Evolutionary conservation across 2,888 invertebrate species (phyloP), one percentile per base, ranked within the genome.

Genomic region (Biston betularia): DNA sequence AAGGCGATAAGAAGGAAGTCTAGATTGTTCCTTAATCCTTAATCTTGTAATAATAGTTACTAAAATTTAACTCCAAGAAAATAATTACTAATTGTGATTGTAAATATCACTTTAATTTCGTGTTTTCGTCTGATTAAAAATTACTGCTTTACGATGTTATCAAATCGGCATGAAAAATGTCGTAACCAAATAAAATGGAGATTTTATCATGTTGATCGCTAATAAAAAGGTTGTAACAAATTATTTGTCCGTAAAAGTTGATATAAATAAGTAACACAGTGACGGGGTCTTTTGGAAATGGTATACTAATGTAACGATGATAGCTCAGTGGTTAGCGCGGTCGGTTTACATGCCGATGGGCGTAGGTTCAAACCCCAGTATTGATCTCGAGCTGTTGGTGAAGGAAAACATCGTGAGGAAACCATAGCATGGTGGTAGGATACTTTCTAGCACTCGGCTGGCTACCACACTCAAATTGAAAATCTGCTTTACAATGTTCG

Each of bases 191-290:
- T 48, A 49, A 69, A 74, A 72, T 74, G 71, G 72, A 63, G 68
- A 72, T 74, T 71, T 72, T 72, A 74, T 74, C 72, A 69, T 59
- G 52, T 44, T 52, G 14, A 35, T 66, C 53, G 52, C 50, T 67
- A 63, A 70, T 72, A 72, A 72, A 74, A 71, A 59, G 61, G 71
- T 63, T 69, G 68, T 70, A 65, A 68, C 65, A 67, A 71, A 74
- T 72, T 71, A 71, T 70, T 72, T 60, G 71, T 72, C 50, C 62
- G 55, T 71, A 67, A 71, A 71, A 69, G 61, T 54, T 42, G 55
- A 24, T 57, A 49, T 58, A 49, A 64, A 61, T 60, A 60, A 53
- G 42, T 57, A 57, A 34, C 48, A 40, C 11, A 15, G 10, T 24
- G 6, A 24, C n/a, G 7, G 54, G 40, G 54, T 12, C 38, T 12